phyloP scores from a whole-genome alignment of 2,113 vertebrate genomes.

The Solea solea region DNA sequence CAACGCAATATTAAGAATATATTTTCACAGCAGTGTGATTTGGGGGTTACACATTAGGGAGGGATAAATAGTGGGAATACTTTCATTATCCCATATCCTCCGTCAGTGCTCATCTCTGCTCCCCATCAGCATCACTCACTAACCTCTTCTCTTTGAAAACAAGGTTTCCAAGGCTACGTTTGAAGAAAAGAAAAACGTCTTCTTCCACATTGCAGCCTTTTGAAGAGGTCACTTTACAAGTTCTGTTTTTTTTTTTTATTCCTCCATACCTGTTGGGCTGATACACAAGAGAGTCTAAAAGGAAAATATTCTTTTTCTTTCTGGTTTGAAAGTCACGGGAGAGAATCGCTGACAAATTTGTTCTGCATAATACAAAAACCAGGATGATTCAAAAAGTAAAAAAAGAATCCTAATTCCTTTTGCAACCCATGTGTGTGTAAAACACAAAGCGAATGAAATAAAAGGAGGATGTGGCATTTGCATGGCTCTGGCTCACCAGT shows the following conservation, averaged over 20 bases:
- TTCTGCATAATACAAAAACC: not conserved
- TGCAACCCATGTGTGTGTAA: not conserved
- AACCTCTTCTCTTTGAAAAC: conserved; percentile 37
- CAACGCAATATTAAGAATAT: not conserved
- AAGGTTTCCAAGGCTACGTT: conserved; percentile 18
- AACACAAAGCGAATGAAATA: not conserved
- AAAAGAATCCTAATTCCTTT: not conserved
- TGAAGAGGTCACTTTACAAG: conserved; percentile 32
- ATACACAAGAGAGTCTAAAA: not conserved
- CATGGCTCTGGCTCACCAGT: not conserved
- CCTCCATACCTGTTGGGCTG: conserved; percentile 6
- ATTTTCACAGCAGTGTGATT: conserved; percentile 12
- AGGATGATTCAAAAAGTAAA: not conserved
- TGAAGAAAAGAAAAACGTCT: conserved; percentile 28
- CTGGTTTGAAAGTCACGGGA: not conserved
- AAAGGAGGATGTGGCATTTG: not conserved
- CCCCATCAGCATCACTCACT: conserved; percentile 28
- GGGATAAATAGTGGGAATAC: conserved; percentile 33
- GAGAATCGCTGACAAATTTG: not conserved
- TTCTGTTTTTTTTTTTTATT: not conserved
- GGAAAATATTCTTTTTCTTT: conserved; percentile 10
- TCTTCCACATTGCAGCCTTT: conserved; percentile 13
- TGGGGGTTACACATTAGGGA: conserved; percentile 15
- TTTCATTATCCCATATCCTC: conserved; percentile 36
- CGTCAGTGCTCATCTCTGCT: conserved; percentile 3